These are phyloP conservation scores for Chaetodon auriga DNA, from an alignment of 2,113 vertebrate genomes.

Conservation along the genomic window DNA sequence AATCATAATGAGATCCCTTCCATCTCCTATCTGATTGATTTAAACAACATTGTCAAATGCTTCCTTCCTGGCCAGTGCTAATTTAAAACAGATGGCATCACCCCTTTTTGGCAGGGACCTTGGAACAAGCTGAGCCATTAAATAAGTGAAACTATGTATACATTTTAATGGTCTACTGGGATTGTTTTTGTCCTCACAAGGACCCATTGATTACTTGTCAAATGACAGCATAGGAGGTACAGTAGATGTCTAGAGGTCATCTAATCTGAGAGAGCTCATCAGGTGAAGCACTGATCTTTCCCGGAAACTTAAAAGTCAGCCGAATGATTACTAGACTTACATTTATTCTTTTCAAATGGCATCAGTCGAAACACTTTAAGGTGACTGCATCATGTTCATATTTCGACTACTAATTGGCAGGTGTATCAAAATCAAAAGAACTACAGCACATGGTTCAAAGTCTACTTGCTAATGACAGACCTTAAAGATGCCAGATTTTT, in stretches of 20 bases:
- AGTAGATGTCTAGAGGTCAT: constrained; percentile 58
- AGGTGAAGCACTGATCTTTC: constrained; percentile 1
- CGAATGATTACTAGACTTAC: background rate
- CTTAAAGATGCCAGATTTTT: constrained; percentile 29
- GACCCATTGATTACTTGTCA: constrained; percentile 72
- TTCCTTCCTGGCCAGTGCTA: constrained; percentile 60
- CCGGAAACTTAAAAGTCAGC: background rate
- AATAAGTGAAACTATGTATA: constrained; percentile 63
- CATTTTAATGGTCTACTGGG: constrained; percentile 67
- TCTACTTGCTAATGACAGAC: background rate
- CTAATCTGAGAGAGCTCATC: constrained; percentile 29
- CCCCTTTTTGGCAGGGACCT: constrained; percentile 67
- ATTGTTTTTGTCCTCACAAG: constrained; percentile 64
- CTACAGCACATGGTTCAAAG: background rate
- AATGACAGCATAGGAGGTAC: constrained; percentile 57
- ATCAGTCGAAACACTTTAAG: constrained; percentile 20
- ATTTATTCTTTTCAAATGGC: constrained; percentile 30
- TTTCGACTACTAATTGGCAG: constrained; percentile 23
- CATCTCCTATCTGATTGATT: constrained; percentile 72
- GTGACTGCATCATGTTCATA: background rate
- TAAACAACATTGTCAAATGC: constrained; percentile 68
- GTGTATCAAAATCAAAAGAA: constrained; percentile 22
- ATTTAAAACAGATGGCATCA: constrained; percentile 75
- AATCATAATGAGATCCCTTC: constrained; percentile 60
- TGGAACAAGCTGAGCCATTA: constrained; percentile 63